These are phyloP conservation scores for Agrotis clavis DNA, from an alignment of 2,888 invertebrate species.

Conservation along the genomic window DNA sequence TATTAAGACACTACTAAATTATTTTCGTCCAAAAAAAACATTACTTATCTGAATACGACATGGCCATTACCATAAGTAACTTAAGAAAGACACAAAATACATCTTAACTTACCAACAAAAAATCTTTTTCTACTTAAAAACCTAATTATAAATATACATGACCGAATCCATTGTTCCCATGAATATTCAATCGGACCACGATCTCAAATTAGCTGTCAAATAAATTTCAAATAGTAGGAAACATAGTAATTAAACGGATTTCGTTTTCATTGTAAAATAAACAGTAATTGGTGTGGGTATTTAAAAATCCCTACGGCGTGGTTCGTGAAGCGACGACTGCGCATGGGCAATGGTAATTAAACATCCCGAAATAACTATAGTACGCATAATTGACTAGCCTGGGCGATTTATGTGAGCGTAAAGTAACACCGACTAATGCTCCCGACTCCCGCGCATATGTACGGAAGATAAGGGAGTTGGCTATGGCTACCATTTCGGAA, in stretches of 20 bases:
- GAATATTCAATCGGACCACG: conserved; percentile 55
- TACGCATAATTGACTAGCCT: conserved; percentile 84
- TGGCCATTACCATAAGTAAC: conserved; percentile 23
- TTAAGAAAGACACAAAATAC: conserved; percentile 36
- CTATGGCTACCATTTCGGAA: not conserved
- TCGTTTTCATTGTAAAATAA: conserved; percentile 71
- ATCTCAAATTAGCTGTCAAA: conserved; percentile 65
- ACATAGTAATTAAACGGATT: conserved; percentile 68
- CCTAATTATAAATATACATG: conserved; percentile 57
- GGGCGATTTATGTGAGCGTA: conserved; percentile 81
- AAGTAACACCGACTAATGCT: conserved; percentile 62
- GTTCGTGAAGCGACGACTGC: conserved; percentile 69
- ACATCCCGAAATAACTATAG: conserved; percentile 85
- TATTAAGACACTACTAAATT: not conserved
- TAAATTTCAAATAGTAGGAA: conserved; percentile 64
- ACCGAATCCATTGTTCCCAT: conserved; percentile 60
- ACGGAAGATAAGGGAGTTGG: conserved; percentile 52
- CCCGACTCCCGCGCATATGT: conserved; percentile 58
- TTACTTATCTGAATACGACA: conserved; percentile 12
- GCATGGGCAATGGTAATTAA: conserved; percentile 85
- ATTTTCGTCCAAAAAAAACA: not conserved
- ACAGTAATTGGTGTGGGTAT: conserved; percentile 70
- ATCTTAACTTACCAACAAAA: conserved; percentile 49
- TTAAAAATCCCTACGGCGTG: conserved; percentile 71
- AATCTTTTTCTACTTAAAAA: conserved; percentile 36